Evolutionary conservation across 2,113 vertebrate genomes (phyloP), one percentile per base, ranked within the genome.

Genomic region (Phalacrocorax brasilianus): DNA sequence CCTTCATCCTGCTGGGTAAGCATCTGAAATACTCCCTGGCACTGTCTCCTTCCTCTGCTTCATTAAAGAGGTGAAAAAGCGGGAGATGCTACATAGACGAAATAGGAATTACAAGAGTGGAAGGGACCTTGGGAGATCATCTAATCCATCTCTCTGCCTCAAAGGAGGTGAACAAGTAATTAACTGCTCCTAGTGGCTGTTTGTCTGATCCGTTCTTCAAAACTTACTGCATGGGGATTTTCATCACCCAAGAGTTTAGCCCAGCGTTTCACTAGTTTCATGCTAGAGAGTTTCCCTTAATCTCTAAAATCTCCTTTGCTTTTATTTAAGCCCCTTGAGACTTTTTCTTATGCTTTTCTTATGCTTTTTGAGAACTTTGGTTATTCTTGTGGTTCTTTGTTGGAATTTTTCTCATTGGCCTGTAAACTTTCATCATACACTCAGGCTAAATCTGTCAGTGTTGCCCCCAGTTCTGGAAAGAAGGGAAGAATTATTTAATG

Each of bases 141-240:
- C 85, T 96, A 96, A 96, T 97, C 91, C 87, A 87, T 95, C 91
- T 89, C 77, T 89, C 49, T 85, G 74, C 93, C 91, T 85, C 94
- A 89, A 5, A 95, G 91, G 89, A 94, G 52, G 74, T 62, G 87
- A 96, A 93, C 62, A 40, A 68, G 91, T 97, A 97, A 97, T 96
- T 97, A 96, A 95, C 77, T 94, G 93, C 58, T 96, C 87, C 91
- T 91, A 20, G 76, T 73, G 94, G 42, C 94, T 95, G 74, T 0
- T 87, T 87, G 80, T 27, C 94, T 91, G 93, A 88, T 94, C 95
- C 95, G 62, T 76, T 96, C 94, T 95, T 91, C 94, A 76, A 76
- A 93, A 76, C 58, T 68, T 85, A 6, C 74, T 89, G 85, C 87
- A n/a, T 21, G 58, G 89, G 93, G 93, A 95, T 96, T 96, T 96